Evolutionary conservation across 2,113 vertebrate species (phyloP), one percentile per base, ranked within the genome.

Genomic region (Crypturellus undulatus): DNA sequence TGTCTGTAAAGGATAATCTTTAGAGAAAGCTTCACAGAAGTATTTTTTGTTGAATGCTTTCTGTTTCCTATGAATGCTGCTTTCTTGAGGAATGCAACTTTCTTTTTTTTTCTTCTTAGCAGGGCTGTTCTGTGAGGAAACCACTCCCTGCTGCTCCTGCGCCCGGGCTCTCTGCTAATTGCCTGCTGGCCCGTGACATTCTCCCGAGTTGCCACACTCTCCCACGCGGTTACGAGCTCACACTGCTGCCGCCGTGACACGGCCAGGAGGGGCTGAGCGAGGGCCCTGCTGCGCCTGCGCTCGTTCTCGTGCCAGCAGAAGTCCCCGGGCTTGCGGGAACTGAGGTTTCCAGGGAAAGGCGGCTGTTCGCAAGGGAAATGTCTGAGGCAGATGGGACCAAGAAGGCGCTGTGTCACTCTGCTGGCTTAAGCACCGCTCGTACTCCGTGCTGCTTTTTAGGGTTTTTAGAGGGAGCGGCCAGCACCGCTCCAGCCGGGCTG

Each of bases 61-160:
- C 73, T 70, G 20, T 90, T 90, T 94, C 76, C 79, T 45, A 84
- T 94, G 89, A 96, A 69, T 36, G 84, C 81, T 88, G 72, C 42
- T 81, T 96, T 93, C 84, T 80, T 80, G 45, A 94, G 72, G 77
- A 91, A 85, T 88, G 70, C 77, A 71, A 89, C 54, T 80, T 83
- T 24, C 20, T 47, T 20, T 47, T 24, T 24, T 5, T 24, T 22
- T 49, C 22, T 49, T 76, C 83, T 80, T 4, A 54, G 81, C 84
- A 91, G 73, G 88, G 47, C 72, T 92, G 85, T 96, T 96, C 91
- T 95, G 69, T 94, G 96, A 96, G 93, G 96, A 97, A 97, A 79
- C 94, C 96, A 91, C 94, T 97, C 96, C 95, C 95, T 96, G 95
- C 84, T 95, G 90, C 84, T 94, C 72, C 89, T 93, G 93, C 88